These are phyloP conservation scores for Gordius sp. DNA, from an alignment of 2,888 invertebrate species.

Conservation along the genomic window DNA sequence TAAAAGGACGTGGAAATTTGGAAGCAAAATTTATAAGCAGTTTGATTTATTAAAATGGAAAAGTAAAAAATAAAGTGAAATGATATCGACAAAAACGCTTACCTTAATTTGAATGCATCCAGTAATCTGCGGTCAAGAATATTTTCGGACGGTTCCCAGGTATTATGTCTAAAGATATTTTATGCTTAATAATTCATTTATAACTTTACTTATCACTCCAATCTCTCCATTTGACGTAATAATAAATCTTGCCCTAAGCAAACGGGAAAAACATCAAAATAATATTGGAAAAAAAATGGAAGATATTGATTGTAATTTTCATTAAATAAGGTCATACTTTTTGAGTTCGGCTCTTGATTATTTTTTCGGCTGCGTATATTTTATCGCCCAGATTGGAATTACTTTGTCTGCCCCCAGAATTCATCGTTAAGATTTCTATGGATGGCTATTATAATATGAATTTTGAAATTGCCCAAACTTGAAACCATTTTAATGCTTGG, in stretches of 20 bases:
- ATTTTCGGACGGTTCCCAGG: constrained; percentile 10
- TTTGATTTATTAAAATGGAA: too few species aligned
- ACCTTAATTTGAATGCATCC: constrained; percentile 2
- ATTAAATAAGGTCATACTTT: constrained; percentile 2
- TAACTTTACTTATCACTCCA: constrained; percentile 10
- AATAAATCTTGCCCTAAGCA: constrained; percentile 3
- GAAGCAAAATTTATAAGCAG: too few species aligned
- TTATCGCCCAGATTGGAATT: too few species aligned
- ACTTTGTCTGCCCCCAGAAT: too few species aligned
- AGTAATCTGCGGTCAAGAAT: constrained; percentile 3
- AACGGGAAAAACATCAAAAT: background rate
- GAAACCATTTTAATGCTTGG: too few species aligned
- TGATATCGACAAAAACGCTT: too few species aligned
- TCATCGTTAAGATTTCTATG: too few species aligned
- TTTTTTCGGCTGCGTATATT: constrained; percentile 15
- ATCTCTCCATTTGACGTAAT: constrained; percentile 8
- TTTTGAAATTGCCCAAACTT: too few species aligned
- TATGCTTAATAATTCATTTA: background rate
- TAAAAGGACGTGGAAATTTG: too few species aligned
- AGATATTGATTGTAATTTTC: background rate
- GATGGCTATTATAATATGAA: too few species aligned
- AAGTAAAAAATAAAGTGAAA: too few species aligned
- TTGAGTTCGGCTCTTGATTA: background rate
- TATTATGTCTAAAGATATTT: background rate
- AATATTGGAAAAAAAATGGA: background rate